Base-by-base conservation (phyloP, 2,888 invertebrate genomes). In the Dasypogon diadema region DNA sequence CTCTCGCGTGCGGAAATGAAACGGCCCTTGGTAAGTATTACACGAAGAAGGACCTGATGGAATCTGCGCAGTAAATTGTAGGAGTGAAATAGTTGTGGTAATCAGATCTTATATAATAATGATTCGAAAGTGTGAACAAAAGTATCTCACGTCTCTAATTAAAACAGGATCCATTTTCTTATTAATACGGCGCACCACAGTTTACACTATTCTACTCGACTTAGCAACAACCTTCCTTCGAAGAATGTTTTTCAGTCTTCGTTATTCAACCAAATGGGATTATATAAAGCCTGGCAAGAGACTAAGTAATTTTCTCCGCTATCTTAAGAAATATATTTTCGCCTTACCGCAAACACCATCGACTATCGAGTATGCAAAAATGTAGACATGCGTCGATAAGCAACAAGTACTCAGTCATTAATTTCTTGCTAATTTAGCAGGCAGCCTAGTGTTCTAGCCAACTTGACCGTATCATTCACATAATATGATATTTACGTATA, bases 311-410 rank as follows among this genome's bases (percentile, higher is more conserved):
- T 42, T 42, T 42, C 8, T 12, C n/a, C 42, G 42, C 10, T 42
- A 42, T 3, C 12, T 42, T 42, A 42, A 42, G 5, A 30, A 42
- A 42, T 42, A 42, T 1, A 12, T 12, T 12, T 42, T 42, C 42
- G n/a, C 42, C 2, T 42, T 42, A 42, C n/a, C n/a, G n/a, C 12
- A 42, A 42, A 30, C 30, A 30, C 4, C 8, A 3, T 12, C 42
- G n/a, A 42, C n/a, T 42, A 60, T 21, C 42, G 6, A 16, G 18
- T 37, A 58, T 58, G 58, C 58, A 58, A 30, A 58, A 58, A 58
- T 58, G 58, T 34, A 18, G 30, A 58, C 58, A 58, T 58, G 58
- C 37, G 60, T 60, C 37, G 34, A 60, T 37, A 37, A 30, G 18
- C 26, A 22, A 26, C 58, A 30, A 34, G 24, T 16, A 14, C 1